phyloP scores from a whole-genome alignment of 2,113 vertebrate species.

The Elanus axillaris region DNA sequence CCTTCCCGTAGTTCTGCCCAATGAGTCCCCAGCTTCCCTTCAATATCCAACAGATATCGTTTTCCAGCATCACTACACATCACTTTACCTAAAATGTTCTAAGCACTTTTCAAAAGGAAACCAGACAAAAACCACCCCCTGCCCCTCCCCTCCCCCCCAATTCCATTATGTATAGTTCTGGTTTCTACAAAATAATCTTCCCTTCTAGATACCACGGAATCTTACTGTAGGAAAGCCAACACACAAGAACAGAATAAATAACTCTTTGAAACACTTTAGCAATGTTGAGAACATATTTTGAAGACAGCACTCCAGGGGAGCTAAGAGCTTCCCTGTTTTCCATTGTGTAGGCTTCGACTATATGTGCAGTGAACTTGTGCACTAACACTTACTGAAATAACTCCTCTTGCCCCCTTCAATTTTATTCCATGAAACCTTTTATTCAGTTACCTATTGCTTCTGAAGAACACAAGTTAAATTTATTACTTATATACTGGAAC shows the following conservation, averaged over 20 bases:
- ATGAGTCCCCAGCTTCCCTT: neutral
- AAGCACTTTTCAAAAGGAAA: neutral
- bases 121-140: rapidly evolving
- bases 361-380: rapidly evolving
- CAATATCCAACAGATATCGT: neutral
- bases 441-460: neutral
- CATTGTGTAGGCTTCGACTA: neutral
- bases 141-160: neutral
- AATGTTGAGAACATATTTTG: neutral
- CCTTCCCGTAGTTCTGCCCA: neutral
- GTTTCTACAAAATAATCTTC: neutral
- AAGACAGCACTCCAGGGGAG: neutral
- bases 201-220: neutral
- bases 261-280: neutral
- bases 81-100: rapidly evolving
- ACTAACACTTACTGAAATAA: neutral
- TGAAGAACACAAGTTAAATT: neutral
- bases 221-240: neutral
- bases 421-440: neutral
- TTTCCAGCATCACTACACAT: neutral
- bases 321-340: neutral
- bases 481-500: neutral
- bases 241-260: neutral
- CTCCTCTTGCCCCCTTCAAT: neutral
- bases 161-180: neutral